Base-by-base conservation (phyloP, 2,888 invertebrate species). In the Amorpha juglandis region DNA sequence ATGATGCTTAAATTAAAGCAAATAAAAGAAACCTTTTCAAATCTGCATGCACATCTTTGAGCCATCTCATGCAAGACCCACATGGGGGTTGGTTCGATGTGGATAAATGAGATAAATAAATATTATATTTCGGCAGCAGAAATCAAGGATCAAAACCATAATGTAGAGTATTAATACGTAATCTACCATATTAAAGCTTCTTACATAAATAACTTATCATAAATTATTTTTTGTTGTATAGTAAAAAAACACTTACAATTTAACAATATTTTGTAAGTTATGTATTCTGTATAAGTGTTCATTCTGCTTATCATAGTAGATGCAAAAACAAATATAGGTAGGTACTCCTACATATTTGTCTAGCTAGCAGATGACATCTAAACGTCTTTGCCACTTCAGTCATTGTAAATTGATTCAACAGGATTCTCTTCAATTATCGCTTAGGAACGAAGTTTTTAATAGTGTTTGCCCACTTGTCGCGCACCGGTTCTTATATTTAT, bases 351-450 rank as follows among this genome's bases (percentile, higher is more conserved):
- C 63, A 63, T 67, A 58, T 72, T 53, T 72, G 65, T 67, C 67
- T 55, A 70, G 6, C 48, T 33, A 63, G 62, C 27, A 47, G 74
- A 76, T 81, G 82, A 82, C 82, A 75, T 81, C 76, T 69, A 81
- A 77, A 80, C 70, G 80, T 74, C 79, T 78, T 78, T 74, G 74
- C 72, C 77, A 77, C 78, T 76, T 79, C 70, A 70, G 71, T 74
- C 67, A 73, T 70, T 75, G 82, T 78, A 75, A 83, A 81, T 81
- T 80, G 79, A 80, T 74, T 76, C 74, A 81, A 79, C 80, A 82
- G 76, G 79, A 80, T 80, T 79, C 73, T 80, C 69, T 63, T 77
- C 76, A 83, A 86, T 86, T 83, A 86, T 77, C 79, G 73, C 74
- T 73, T 76, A 65, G 67, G 73, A 75, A 76, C 76, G 68, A 79